Percentiles rank a stretch among this genome's conserved stretches.
phyloP scores from a whole-genome alignment of 2,888 invertebrate genomes.

The Polydrusus tereticollis region DNA sequence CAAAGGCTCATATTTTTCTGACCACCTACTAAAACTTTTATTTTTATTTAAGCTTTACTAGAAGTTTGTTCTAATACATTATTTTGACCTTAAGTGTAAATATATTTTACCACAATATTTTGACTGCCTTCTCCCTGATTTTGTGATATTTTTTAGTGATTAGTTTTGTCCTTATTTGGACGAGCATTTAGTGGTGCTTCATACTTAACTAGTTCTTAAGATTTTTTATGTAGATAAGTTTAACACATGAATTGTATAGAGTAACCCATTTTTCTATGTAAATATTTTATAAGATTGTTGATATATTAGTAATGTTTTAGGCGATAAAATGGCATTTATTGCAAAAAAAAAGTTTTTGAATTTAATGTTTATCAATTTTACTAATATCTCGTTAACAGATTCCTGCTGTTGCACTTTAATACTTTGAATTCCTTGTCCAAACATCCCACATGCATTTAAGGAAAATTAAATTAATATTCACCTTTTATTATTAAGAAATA shows the following conservation, averaged over 20 bases:
- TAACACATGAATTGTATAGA: conserved; percentile 8
- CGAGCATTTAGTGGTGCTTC: conserved; percentile 50
- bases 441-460: too few species aligned
- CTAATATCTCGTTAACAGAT: not conserved
- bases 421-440: too few species aligned
- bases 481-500: too few species aligned
- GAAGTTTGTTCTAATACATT: not conserved
- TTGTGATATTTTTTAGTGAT: conserved; percentile 53
- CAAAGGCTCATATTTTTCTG: too few species aligned
- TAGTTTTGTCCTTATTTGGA: conserved; percentile 47
- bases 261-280: conserved; percentile 12
- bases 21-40: too few species aligned
- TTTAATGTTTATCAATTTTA: not conserved
- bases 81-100: not conserved
- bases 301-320: conserved; percentile 15
- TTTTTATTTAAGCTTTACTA: not conserved
- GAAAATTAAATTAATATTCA: too few species aligned
- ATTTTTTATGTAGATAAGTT: conserved; percentile 11
- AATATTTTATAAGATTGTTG: conserved; percentile 19
- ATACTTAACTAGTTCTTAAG: conserved; percentile 33
- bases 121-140: conserved; percentile 50
- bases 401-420: too few species aligned
- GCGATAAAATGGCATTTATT: not conserved
- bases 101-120: conserved; percentile 31
- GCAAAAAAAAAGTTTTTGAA: conserved; percentile 2